These are phyloP conservation scores for Coracopsis vasa DNA, from an alignment of 2,113 vertebrate species.

Conservation along the genomic window DNA sequence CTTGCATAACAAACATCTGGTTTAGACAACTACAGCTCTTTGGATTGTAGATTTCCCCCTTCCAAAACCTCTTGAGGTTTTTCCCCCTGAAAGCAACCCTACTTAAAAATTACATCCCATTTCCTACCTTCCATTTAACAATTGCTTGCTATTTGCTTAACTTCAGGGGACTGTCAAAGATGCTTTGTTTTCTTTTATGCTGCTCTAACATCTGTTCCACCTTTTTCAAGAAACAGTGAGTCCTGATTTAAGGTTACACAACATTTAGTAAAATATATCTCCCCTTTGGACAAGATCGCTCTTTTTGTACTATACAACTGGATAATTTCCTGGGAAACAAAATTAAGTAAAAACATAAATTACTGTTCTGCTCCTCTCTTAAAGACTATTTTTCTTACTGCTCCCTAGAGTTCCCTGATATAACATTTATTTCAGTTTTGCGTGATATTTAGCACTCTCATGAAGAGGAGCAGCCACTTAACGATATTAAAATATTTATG, in stretches of 20 bases:
- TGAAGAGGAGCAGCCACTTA: neutral
- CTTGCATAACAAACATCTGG: neutral
- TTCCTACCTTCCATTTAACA: neutral
- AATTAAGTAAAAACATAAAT: slow-evolving; percentile 8
- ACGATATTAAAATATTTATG: slow-evolving; percentile 29
- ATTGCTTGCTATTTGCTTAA: neutral
- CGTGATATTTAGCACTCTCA: neutral
- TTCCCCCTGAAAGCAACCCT: neutral
- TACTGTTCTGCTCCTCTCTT: neutral
- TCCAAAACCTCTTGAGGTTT: neutral
- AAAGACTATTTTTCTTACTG: neutral
- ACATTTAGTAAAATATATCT: neutral
- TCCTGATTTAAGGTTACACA: neutral
- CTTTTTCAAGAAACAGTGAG: neutral
- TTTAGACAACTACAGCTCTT: neutral
- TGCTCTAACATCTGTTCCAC: neutral
- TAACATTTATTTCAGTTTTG: slow-evolving; percentile 2
- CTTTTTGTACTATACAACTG: neutral
- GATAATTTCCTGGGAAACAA: neutral
- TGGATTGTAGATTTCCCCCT: neutral
- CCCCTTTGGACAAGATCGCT: neutral
- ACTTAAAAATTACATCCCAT: neutral
- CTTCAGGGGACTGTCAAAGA: neutral
- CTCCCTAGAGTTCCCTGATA: neutral
- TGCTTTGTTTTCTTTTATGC: neutral